These are phyloP conservation scores for Virgularia gustaviana DNA, from an alignment of 92 coral and sea anemone species.

Conservation along the genomic window DNA sequence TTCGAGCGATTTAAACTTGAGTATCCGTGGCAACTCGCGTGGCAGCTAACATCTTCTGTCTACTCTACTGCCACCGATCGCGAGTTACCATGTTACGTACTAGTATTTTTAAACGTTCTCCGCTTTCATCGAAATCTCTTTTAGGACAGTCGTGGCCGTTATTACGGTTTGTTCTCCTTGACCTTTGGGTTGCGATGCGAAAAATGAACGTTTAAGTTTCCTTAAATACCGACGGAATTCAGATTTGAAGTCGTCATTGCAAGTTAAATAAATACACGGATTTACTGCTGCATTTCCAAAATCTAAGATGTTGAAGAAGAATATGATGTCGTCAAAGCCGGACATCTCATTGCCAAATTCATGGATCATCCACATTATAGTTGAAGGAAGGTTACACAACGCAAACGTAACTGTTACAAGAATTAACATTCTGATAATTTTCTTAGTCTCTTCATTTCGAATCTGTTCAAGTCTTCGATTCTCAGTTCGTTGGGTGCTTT, in stretches of 20 bases:
- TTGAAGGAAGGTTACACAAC: slow-evolving; percentile 83
- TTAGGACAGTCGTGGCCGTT: too few species aligned
- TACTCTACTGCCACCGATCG: too few species aligned
- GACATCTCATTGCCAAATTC: slow-evolving; percentile 75
- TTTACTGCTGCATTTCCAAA: slow-evolving; percentile 94
- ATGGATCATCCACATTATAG: slow-evolving; percentile 87
- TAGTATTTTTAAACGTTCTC: too few species aligned
- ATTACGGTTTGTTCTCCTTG: too few species aligned
- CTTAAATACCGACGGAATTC: slow-evolving; percentile 54
- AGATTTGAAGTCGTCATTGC: slow-evolving; percentile 89
- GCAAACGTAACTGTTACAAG: slow-evolving; percentile 91
- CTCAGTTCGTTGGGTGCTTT: slow-evolving; percentile 27
- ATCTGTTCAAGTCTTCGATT: slow-evolving; percentile 69
- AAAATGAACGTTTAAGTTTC: slow-evolving; percentile 24
- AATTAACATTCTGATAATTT: slow-evolving; percentile 90
- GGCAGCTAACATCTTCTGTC: too few species aligned
- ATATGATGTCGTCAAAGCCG: slow-evolving; percentile 65
- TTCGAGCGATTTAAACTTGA: too few species aligned
- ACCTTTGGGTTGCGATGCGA: too few species aligned
- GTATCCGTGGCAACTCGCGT: too few species aligned
- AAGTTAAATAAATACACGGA: slow-evolving; percentile 82
- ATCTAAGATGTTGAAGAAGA: slow-evolving; percentile 76
- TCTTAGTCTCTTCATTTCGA: slow-evolving; percentile 74
- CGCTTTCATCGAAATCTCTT: too few species aligned
- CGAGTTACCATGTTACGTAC: too few species aligned